These are phyloP conservation scores for Plumapathes pennacea DNA, from an alignment of 92 coral and sea anemone species.

Conservation along the genomic window DNA sequence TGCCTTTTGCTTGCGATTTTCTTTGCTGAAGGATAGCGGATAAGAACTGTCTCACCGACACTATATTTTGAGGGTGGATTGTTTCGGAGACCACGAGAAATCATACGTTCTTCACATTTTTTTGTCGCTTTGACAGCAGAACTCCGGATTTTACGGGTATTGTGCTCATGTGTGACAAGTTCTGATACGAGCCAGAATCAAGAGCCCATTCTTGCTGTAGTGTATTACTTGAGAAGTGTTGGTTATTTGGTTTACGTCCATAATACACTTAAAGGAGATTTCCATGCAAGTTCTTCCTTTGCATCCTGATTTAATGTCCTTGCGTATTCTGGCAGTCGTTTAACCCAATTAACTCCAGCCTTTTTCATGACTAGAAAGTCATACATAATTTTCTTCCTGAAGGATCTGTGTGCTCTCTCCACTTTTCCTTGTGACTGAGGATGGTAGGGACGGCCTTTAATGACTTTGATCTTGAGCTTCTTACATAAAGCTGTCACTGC, in stretches of 20 bases:
- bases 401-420: constrained; percentile 26
- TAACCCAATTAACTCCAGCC: constrained; percentile 26
- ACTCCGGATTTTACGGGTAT: constrained; percentile 9
- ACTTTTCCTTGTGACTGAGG: constrained; percentile 33
- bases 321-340: not conserved
- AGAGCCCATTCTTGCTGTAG: not conserved
- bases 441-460: constrained; percentile 24
- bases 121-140: constrained; percentile 2
- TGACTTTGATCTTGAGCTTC: constrained; percentile 17
- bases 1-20: constrained; percentile 10
- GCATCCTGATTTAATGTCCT: constrained; percentile 21
- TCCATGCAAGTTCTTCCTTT: constrained; percentile 39
- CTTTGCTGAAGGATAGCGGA: constrained; percentile 11
- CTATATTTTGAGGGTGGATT: constrained; percentile 9
- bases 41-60: constrained; percentile 8
- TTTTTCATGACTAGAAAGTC: constrained; percentile 16
- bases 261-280: constrained; percentile 20
- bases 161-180: not conserved
- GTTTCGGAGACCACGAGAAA: not conserved
- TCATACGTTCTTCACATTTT: constrained; percentile 10
- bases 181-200: not conserved
- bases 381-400: constrained; percentile 27
- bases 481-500: constrained; percentile 2
- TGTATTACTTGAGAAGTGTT: constrained; percentile 5
- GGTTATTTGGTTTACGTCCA: constrained; percentile 24